Evolutionary conservation across 2,113 vertebrate genomes (phyloP).

Genomic region (Lipophrys pholis): DNA sequence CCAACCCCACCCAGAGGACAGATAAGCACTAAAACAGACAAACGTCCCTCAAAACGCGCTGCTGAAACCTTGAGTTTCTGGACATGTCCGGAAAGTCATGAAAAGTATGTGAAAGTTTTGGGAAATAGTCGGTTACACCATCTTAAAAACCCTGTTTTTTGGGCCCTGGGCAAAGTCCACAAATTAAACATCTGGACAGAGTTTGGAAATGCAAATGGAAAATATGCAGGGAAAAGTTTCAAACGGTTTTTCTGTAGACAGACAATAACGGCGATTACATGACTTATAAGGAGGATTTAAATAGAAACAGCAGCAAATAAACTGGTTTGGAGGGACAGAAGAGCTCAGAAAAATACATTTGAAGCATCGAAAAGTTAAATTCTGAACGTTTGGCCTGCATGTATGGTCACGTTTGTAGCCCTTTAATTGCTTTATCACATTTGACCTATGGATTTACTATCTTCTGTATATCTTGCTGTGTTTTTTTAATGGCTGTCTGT

Average conservation of each 20-base stretch:
- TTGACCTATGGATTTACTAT: not conserved
- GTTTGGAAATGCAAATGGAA: constrained; percentile 53
- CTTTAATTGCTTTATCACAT: too few species aligned
- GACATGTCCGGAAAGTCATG: constrained; percentile 4
- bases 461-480: not conserved
- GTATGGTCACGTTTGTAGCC: too few species aligned
- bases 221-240: constrained; percentile 33
- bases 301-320: not conserved
- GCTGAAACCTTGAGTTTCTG: constrained; percentile 15
- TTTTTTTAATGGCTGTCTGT: not conserved
- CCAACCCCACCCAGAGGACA: too few species aligned
- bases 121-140: constrained; percentile 8
- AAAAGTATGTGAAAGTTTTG: constrained; percentile 18
- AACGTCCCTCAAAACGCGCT: not conserved
- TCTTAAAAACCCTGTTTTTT: constrained; percentile 4
- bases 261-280: constrained; percentile 21
- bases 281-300: constrained; percentile 15
- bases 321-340: not conserved
- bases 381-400: too few species aligned
- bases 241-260: constrained; percentile 7
- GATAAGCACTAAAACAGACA: constrained; percentile 57
- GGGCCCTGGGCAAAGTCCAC: constrained; percentile 41
- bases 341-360: not conserved
- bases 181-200: constrained; percentile 57
- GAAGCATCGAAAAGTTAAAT: not conserved